These are phyloP conservation scores for Petaurus breviceps DNA, from an alignment of 2,113 vertebrate species.

Conservation along the genomic window DNA sequence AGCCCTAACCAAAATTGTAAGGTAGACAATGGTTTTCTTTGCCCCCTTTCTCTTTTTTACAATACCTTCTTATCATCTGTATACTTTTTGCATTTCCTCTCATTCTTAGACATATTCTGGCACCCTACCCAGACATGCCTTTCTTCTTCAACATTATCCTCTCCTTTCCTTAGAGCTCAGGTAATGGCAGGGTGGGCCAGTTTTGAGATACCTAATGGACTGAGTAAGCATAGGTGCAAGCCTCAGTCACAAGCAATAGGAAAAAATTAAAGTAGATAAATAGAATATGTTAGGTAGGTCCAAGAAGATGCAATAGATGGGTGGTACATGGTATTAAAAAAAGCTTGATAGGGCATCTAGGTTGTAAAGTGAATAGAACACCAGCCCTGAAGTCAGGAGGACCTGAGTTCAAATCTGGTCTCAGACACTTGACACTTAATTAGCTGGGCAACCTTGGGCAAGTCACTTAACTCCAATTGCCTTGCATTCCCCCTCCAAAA, in stretches of 20 bases:
- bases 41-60: neutral
- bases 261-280: neutral
- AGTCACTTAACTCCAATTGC: too few species aligned
- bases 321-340: neutral
- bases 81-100: neutral
- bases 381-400: too few species aligned
- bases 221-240: neutral
- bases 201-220: neutral
- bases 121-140: neutral
- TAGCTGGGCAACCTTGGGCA: too few species aligned
- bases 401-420: too few species aligned
- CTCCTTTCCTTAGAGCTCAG: neutral
- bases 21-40: neutral
- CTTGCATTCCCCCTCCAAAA: too few species aligned
- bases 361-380: too few species aligned
- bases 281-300: neutral
- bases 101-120: neutral
- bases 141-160: neutral
- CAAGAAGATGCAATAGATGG: neutral
- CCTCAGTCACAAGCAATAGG: neutral
- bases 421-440: too few species aligned
- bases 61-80: neutral
- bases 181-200: neutral
- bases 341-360: neutral
- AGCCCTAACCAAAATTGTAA: neutral